Evolutionary conservation across 1,140 invertebrate genomes (phyloP).

Genomic region (Diorhabda carinulata): DNA sequence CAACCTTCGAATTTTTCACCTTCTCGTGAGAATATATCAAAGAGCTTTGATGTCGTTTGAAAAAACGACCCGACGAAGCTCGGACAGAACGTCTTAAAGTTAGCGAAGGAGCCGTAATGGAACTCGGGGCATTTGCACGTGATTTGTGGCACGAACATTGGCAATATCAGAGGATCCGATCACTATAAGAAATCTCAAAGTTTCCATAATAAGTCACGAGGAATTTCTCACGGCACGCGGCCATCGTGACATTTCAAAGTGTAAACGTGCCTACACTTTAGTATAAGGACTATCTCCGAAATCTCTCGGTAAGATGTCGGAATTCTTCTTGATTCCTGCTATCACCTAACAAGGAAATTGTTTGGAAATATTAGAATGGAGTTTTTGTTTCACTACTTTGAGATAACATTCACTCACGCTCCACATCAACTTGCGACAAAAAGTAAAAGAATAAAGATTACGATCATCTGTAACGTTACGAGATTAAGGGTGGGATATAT

Average conservation of each 20-base stretch:
- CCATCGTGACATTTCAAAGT: conserved; percentile 25
- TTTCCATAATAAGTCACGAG: conserved; percentile 31
- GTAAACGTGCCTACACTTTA: conserved; percentile 24
- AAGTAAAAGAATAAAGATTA: neutral
- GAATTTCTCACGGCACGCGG: conserved; percentile 29
- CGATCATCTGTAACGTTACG: neutral
- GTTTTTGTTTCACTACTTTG: neutral
- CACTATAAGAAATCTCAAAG: conserved; percentile 26
- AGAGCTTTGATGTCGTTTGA: conserved; percentile 12
- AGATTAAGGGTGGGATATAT: too few relatives aligned
- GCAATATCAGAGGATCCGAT: conserved; percentile 22
- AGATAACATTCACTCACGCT: neutral
- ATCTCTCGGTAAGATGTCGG: conserved; percentile 7
- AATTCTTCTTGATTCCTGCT: neutral
- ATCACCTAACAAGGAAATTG: neutral
- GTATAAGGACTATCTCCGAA: conserved; percentile 19
- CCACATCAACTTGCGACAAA: too few relatives aligned
- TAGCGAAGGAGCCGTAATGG: conserved; percentile 11
- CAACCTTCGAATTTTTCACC: conserved; percentile 12
- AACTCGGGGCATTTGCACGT: conserved; percentile 20
- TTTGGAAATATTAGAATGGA: neutral
- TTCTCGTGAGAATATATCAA: conserved; percentile 6
- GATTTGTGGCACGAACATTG: conserved; percentile 20
- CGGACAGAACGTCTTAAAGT: conserved; percentile 11
- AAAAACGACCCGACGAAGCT: conserved; percentile 7